Base-by-base conservation (phyloP, 2,888 invertebrate species). In the Eueremaeus valkanovi region DNA sequence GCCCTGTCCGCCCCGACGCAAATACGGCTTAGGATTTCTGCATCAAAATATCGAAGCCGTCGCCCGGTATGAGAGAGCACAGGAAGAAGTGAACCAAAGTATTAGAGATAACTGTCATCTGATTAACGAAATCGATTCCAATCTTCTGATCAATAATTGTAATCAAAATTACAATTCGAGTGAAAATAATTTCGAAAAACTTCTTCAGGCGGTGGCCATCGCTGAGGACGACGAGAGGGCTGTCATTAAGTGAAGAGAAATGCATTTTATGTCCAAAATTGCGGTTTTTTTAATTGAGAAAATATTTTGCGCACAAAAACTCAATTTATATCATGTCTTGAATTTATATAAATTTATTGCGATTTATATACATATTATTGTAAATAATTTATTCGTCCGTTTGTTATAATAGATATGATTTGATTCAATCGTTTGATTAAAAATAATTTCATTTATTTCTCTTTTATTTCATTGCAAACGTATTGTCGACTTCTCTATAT, bases 1-100 rank as follows among this genome's bases (percentile, higher is more conserved):
- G 40, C 72, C 72, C 3, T 72, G 72, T 49, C 66, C 58, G 8
- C 74, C 74, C 13, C 21, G 74, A 51, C 29, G 74, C 13, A 74
- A 74, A 45, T 74, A 74, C 55, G 74, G 74, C 2, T 61, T 74
- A 24, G 40, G 68, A 29, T 74, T 49, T 45, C 51, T 74, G 18
- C 74, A 74, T 33, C 58, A 74, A 68, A 74, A 74, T 29, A 74
- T 74, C 55, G 74, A 74, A 31, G 49, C 74, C 33, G 68, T 74
- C 21, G 55, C 55, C 13, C 51, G 61, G 18, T 75, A 73, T 73
- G 75, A 75, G 31, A 63, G 63, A 21, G 63, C 63, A 16, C 63
- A 63, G 21, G n/a, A 63, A 63, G 33, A 63, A 63, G 63, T 63
- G 18, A 63, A 6, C 21, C 63, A 63, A 63, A 63, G n/a, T 3